Percentiles rank a stretch among this genome's conserved stretches.
Conservation (phyloP, 2,113 vertebrate genomes). For the Tyto alba region DNA sequence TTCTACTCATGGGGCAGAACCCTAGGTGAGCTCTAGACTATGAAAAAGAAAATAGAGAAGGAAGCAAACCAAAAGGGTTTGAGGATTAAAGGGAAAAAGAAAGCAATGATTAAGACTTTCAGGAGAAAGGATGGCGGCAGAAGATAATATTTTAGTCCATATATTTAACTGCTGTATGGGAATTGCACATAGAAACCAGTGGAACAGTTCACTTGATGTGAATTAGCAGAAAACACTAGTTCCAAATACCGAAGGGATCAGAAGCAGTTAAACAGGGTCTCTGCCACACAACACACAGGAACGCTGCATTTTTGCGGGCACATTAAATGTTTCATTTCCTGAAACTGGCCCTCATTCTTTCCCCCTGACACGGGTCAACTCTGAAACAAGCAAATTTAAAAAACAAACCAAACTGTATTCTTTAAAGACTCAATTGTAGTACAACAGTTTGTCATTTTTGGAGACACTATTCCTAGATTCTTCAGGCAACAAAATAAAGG, state of each 20-base stretch:
- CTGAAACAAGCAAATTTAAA: neutral
- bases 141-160: neutral
- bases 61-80: neutral
- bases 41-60: neutral
- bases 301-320: neutral
- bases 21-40: neutral
- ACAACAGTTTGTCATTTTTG: neutral
- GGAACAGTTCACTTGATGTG: neutral
- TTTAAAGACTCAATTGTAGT: neutral
- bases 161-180: neutral
- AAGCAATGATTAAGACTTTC: neutral
- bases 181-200: neutral
- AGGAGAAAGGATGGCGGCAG: neutral
- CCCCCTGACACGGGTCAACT: neutral
- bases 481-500: neutral
- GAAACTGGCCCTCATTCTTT: neutral
- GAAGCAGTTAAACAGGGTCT: neutral
- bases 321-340: neutral
- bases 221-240: neutral
- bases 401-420: neutral
- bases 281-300: neutral
- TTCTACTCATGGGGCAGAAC: neutral
- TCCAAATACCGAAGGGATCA: neutral
- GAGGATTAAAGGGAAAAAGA: neutral
- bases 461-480: neutral